These are phyloP conservation scores for Helogale parvula DNA, from an alignment of 2,113 vertebrate genomes.

Conservation along the genomic window DNA sequence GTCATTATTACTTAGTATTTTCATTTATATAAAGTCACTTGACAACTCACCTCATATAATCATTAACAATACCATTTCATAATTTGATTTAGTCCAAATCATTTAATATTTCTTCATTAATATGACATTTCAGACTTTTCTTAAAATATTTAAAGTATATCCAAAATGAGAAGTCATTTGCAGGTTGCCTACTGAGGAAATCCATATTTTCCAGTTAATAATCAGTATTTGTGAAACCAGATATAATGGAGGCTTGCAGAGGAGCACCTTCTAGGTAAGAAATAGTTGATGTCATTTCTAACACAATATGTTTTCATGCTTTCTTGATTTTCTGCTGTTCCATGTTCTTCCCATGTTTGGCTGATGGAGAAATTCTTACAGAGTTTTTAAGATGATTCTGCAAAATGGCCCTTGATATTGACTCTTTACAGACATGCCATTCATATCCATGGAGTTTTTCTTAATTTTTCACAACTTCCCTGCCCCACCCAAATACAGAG, in stretches of 20 bases:
- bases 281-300: neutral
- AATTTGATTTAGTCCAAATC: neutral
- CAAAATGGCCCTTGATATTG: neutral
- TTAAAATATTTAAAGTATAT: neutral
- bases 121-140: neutral
- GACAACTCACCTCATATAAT: neutral
- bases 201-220: neutral
- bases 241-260: neutral
- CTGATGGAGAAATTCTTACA: neutral
- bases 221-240: neutral
- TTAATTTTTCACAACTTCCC: neutral
- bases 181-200: no score
- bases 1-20: neutral
- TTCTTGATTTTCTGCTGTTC: neutral
- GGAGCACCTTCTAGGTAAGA: neutral
- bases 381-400: neutral
- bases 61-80: neutral
- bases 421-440: neutral
- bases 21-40: neutral
- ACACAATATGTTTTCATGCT: neutral
- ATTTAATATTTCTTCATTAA: neutral
- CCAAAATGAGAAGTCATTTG: neutral
- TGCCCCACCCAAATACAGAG: neutral
- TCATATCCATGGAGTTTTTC: neutral
- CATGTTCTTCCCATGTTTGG: neutral